phyloP scores from a whole-genome alignment of 2,888 invertebrate genomes.

The Pterostichus niger region DNA sequence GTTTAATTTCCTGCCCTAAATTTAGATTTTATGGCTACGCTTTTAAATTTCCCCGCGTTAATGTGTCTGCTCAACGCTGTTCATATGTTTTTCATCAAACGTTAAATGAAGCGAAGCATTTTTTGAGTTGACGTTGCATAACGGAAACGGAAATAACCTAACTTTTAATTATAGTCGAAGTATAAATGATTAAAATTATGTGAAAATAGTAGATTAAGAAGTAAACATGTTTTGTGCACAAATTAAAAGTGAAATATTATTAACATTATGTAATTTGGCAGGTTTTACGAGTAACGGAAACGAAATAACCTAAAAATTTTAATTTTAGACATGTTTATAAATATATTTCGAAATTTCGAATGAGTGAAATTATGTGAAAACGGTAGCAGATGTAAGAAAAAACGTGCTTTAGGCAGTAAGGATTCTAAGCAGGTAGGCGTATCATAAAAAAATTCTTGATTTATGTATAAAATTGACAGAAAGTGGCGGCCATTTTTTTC shows the following conservation, averaged over 20 bases:
- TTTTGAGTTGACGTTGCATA: not conserved
- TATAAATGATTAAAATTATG: not conserved
- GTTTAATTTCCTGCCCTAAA: constrained; percentile 65
- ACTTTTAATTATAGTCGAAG: constrained; percentile 16
- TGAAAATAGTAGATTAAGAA: not conserved
- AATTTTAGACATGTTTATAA: not conserved
- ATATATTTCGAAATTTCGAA: not conserved
- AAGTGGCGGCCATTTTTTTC: constrained; percentile 55
- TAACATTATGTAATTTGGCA: not conserved
- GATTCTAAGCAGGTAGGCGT: constrained; percentile 44
- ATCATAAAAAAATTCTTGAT: constrained; percentile 43
- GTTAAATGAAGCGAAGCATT: constrained; percentile 20
- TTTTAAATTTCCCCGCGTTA: constrained; percentile 43
- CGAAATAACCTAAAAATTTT: not conserved
- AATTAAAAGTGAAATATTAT: not conserved
- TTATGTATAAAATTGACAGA: constrained; percentile 53
- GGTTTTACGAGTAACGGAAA: not conserved
- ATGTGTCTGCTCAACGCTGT: not conserved
- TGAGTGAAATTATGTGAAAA: constrained; percentile 13
- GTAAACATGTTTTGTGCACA: not conserved
- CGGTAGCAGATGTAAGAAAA: constrained; percentile 32
- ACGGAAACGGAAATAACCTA: constrained; percentile 34
- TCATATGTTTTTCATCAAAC: constrained; percentile 37
- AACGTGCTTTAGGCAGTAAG: constrained; percentile 11
- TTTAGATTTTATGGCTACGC: constrained; percentile 59